Evolutionary conservation across 2,888 invertebrate species (phyloP).

Genomic region (Hydroisotoma schaefferi): DNA sequence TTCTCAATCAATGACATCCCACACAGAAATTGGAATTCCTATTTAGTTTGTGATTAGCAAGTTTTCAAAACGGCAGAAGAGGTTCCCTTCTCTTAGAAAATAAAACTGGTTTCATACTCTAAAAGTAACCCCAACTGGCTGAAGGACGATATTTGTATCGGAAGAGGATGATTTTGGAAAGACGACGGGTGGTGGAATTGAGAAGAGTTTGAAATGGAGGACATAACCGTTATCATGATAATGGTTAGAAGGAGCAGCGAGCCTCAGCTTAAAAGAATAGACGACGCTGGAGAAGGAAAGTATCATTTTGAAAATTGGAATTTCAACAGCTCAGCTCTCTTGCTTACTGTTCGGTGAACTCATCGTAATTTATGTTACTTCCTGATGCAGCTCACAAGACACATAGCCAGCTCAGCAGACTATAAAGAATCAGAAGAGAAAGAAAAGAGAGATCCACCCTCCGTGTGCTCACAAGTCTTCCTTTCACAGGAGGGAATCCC

Average conservation of each 20-base stretch:
- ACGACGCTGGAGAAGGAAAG: neutral
- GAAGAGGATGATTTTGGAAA: neutral
- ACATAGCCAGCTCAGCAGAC: too few relatives aligned
- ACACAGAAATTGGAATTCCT: too few relatives aligned
- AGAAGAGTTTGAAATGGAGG: neutral
- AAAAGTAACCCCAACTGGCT: too few relatives aligned
- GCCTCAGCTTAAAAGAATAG: neutral
- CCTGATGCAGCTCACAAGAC: too few relatives aligned
- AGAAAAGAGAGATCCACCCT: too few relatives aligned
- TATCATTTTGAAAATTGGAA: conserved; percentile 7
- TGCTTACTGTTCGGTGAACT: neutral
- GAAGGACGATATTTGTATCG: neutral
- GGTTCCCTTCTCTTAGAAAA: too few relatives aligned
- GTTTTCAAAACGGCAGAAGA: too few relatives aligned
- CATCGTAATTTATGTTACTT: neutral
- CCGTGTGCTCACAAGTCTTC: too few relatives aligned
- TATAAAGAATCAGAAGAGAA: too few relatives aligned
- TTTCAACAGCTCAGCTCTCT: neutral
- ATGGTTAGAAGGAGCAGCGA: neutral
- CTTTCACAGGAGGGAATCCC: neutral
- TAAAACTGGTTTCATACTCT: too few relatives aligned
- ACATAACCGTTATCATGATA: conserved; percentile 5
- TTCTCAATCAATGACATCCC: too few relatives aligned
- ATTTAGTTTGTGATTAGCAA: too few relatives aligned
- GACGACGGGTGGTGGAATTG: neutral